Evolutionary conservation across 2,888 invertebrate genomes (phyloP).

Genomic region (Agonopterix arenella): DNA sequence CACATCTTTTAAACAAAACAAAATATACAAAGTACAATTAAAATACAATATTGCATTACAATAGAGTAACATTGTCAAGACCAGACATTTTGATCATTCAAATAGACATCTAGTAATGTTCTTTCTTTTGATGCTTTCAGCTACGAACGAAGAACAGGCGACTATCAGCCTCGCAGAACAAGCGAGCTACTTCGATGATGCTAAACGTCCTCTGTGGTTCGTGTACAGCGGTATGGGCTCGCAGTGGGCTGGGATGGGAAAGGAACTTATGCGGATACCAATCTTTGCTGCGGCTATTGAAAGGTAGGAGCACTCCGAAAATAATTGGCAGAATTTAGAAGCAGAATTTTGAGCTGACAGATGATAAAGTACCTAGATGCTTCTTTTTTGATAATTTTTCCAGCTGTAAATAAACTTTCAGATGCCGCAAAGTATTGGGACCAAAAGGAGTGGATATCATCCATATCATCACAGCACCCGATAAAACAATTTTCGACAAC

Average conservation of each 20-base stretch:
- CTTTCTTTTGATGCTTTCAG: slow-evolving; percentile 16
- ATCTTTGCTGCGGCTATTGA: slow-evolving; percentile 75
- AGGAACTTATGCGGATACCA: slow-evolving; percentile 78
- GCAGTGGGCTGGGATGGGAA: slow-evolving; percentile 83
- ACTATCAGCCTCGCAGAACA: slow-evolving; percentile 37
- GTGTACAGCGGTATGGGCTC: slow-evolving; percentile 86
- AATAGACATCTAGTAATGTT: no score
- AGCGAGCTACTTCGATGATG: slow-evolving; percentile 37
- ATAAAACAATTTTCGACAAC: slow-evolving; percentile 72
- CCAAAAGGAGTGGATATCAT: slow-evolving; percentile 81
- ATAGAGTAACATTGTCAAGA: no score
- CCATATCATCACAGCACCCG: slow-evolving; percentile 78
- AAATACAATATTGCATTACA: no score
- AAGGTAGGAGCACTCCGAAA: slow-evolving; percentile 26
- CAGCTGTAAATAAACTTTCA: slow-evolving; percentile 12
- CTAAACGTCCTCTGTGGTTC: slow-evolving; percentile 78
- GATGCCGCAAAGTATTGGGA: slow-evolving; percentile 74
- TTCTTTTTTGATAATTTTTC: no score
- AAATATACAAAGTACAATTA: no score
- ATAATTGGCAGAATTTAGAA: no score
- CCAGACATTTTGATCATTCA: no score
- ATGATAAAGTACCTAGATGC: no score
- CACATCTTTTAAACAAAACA: no score
- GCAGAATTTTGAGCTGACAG: no score
- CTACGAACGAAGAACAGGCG: slow-evolving; percentile 29